phyloP scores from a whole-genome alignment of 1,140 invertebrate species.

The Lineus longissimus region DNA sequence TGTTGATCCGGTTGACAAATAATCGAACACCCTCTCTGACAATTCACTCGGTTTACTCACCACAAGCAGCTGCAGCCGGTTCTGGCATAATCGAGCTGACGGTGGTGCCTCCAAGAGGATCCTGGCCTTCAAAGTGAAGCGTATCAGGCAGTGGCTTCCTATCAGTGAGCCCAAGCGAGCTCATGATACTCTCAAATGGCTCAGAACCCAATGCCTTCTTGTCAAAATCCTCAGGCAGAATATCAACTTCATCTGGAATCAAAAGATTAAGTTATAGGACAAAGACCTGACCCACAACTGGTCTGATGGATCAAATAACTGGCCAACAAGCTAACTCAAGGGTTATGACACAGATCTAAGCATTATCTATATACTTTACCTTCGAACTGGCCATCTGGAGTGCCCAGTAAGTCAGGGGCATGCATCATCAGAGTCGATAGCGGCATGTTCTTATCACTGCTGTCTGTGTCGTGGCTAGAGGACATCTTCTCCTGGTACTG shows the following conservation, averaged over 20 bases:
- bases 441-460: neutral
- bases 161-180: conserved; percentile 51
- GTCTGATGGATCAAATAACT: conserved; percentile 10
- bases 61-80: too few species aligned
- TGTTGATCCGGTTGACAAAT: too few species aligned
- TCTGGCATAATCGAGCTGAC: too few species aligned
- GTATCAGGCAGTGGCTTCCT: conserved; percentile 53
- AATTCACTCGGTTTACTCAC: too few species aligned
- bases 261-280: neutral
- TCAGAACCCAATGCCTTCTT: conserved; percentile 25
- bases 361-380: conserved; percentile 11
- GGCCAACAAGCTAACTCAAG: too few species aligned
- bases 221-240: conserved; percentile 28
- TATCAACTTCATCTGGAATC: conserved; percentile 30
- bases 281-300: neutral
- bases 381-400: conserved; percentile 18
- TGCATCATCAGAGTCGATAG: neutral
- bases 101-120: conserved; percentile 59
- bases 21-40: conserved; percentile 6
- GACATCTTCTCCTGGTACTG: conserved; percentile 22
- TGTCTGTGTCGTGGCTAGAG: neutral
- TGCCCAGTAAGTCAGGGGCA: conserved; percentile 24
- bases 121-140: conserved; percentile 54
- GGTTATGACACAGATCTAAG: too few species aligned
- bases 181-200: conserved; percentile 35